Conservation (phyloP, 2,797 vertebrate species). For the Adrianichthys oophorus region DNA sequence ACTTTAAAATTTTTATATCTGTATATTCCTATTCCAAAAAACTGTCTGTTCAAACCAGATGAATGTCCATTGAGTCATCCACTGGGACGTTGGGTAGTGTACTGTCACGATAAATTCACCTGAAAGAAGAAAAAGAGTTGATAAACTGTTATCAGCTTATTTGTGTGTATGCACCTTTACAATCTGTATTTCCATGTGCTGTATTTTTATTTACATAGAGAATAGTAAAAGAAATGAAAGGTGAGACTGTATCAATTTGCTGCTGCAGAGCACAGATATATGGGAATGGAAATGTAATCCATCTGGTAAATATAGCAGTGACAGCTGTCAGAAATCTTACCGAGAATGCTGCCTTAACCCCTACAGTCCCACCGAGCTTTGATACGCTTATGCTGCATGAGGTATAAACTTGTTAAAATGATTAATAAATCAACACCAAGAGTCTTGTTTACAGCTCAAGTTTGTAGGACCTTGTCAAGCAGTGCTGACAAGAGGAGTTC, state of each 20-base stretch:
- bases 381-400: no score
- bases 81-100: no score
- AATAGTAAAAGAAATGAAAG: background rate
- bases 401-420: background rate
- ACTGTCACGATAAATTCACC: no score
- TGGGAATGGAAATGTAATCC: background rate
- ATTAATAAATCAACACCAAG: constrained; percentile 43
- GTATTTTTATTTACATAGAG: constrained; percentile 4
- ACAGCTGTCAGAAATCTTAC: constrained; percentile 11
- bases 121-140: no score
- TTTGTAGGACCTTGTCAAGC: constrained; percentile 29
- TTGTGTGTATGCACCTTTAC: no score
- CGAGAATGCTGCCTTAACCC: constrained; percentile 2
- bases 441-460: constrained; percentile 30
- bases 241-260: background rate
- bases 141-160: no score
- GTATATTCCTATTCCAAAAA: no score
- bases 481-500: constrained; percentile 23
- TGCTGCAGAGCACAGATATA: background rate
- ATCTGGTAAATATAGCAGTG: background rate
- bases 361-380: no score
- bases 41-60: no score
- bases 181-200: background rate
- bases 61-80: no score
- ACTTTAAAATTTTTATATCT: no score